phyloP scores from a whole-genome alignment of 2,113 vertebrate genomes.

The Callopanchax toddi region DNA sequence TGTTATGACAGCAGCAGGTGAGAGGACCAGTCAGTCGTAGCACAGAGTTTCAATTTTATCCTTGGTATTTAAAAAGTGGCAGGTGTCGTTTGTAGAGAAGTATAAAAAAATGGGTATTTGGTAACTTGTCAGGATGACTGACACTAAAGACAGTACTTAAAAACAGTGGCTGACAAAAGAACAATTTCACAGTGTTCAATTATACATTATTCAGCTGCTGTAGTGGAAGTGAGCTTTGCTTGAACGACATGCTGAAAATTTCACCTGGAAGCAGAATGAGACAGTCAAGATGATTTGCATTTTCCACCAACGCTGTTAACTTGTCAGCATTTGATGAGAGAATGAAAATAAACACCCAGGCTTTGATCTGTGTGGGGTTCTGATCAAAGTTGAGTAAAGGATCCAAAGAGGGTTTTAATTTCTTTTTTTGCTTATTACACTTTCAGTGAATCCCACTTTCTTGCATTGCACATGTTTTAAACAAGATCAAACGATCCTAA shows the following conservation, averaged over 20 bases:
- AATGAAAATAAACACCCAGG: constrained; percentile 69
- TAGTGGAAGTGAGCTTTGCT: constrained; percentile 38
- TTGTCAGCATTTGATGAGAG: constrained; percentile 69
- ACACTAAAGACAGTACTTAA: constrained; percentile 49
- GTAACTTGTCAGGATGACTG: constrained; percentile 56
- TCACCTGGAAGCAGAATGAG: constrained; percentile 70
- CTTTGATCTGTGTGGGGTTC: constrained; percentile 53
- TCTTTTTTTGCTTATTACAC: constrained; percentile 16
- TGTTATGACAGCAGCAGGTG: background rate
- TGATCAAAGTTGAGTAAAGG: constrained; percentile 60
- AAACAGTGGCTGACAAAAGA: constrained; percentile 55
- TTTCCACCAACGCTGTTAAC: constrained; percentile 64
- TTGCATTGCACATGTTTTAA: too few relatives aligned
- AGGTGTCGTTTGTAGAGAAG: constrained; percentile 31
- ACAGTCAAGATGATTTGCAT: constrained; percentile 62
- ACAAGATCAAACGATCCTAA: background rate
- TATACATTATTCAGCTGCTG: constrained; percentile 58
- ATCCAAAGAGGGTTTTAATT: constrained; percentile 42
- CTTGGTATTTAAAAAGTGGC: constrained; percentile 3
- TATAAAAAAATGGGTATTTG: constrained; percentile 58
- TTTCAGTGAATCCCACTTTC: too few relatives aligned
- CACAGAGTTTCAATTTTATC: constrained; percentile 7
- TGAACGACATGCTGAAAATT: constrained; percentile 62
- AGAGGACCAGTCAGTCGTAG: background rate
- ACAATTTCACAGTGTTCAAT: constrained; percentile 60